phyloP scores from a whole-genome alignment of 1,140 invertebrate genomes.

The Druon quercuslanigerum region DNA sequence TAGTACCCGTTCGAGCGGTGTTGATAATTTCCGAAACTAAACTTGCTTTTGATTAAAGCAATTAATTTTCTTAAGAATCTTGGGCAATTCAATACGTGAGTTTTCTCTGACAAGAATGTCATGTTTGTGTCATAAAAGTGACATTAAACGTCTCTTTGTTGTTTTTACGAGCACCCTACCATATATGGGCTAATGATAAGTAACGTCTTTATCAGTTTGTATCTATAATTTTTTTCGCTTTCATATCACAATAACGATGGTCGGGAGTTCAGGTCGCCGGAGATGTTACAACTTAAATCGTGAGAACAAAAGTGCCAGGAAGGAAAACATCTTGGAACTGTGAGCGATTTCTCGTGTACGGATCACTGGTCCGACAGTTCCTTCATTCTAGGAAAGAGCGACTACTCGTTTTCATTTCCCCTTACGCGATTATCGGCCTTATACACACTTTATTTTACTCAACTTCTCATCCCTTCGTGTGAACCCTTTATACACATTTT shows the following conservation, averaged over 20 bases:
- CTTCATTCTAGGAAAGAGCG: constrained; percentile 61
- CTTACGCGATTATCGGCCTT: constrained; percentile 70
- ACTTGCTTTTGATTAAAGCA: not conserved
- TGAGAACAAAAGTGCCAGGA: constrained; percentile 58
- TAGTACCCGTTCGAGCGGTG: no score
- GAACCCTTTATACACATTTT: not conserved
- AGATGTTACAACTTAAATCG: constrained; percentile 42
- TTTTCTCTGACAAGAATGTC: not conserved
- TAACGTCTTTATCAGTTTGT: constrained; percentile 7
- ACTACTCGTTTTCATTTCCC: constrained; percentile 72
- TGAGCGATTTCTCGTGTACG: constrained; percentile 45
- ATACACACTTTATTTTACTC: constrained; percentile 8
- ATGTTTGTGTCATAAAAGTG: constrained; percentile 18
- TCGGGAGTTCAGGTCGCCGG: constrained; percentile 39
- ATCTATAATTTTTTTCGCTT: not conserved
- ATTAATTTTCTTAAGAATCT: not conserved
- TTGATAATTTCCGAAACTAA: no score
- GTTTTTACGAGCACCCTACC: constrained; percentile 8
- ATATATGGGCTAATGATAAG: constrained; percentile 23
- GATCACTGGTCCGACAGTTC: constrained; percentile 49
- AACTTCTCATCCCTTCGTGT: not conserved
- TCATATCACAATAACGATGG: constrained; percentile 36
- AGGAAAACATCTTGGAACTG: constrained; percentile 53
- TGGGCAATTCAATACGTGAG: not conserved
- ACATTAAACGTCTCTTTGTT: constrained; percentile 18